phyloP scores from a whole-genome alignment of 2,113 vertebrate genomes.

The Pedionomus torquatus region DNA sequence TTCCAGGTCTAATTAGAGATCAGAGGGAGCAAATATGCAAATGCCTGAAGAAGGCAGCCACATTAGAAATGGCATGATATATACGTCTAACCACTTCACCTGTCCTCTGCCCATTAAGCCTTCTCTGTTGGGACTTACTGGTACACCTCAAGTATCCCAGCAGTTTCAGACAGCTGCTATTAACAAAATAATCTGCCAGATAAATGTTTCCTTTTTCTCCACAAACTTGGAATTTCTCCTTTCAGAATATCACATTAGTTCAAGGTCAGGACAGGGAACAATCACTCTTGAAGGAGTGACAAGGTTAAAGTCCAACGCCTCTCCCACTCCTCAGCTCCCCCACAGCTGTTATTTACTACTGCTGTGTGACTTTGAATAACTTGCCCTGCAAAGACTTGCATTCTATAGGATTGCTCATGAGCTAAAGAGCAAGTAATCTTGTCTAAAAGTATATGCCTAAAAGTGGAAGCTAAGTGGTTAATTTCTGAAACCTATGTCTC shows the following conservation, averaged over 20 bases:
- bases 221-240: constrained; percentile 25
- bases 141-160: constrained; percentile 10
- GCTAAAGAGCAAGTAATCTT: not conserved
- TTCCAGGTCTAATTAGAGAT: not conserved
- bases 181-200: constrained; percentile 19
- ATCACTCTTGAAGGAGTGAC: constrained; percentile 16
- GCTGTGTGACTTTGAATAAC: not conserved
- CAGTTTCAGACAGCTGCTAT: constrained; percentile 35
- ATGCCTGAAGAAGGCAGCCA: not conserved
- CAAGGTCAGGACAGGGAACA: constrained; percentile 44
- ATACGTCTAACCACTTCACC: constrained; percentile 5
- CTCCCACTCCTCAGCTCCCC: not conserved
- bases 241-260: constrained; percentile 27
- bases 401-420: not conserved
- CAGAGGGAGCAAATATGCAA: not conserved
- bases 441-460: not conserved
- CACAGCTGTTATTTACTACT: constrained; percentile 54
- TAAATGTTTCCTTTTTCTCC: constrained; percentile 21
- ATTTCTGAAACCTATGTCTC: not conserved
- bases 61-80: not conserved
- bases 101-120: not conserved
- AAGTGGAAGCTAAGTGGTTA: not conserved
- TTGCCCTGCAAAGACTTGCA: not conserved
- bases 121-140: not conserved
- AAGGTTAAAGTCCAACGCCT: constrained; percentile 13